These are phyloP conservation scores for Ispidina lecontei DNA, from an alignment of 2,797 vertebrate species.

Conservation along the genomic window DNA sequence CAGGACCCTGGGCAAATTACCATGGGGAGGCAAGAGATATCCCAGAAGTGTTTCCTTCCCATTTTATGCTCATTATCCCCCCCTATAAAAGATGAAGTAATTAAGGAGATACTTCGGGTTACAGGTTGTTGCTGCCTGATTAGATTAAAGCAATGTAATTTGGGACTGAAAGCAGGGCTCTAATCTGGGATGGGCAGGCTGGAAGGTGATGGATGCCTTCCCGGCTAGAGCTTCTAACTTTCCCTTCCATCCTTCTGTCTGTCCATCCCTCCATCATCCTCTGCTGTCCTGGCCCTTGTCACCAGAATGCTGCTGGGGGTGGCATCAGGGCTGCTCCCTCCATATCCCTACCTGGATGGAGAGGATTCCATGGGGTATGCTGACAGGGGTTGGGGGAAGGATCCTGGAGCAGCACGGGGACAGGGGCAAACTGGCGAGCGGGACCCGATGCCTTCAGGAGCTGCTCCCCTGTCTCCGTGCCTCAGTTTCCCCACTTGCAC, in stretches of 20 bases:
- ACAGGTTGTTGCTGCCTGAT: constrained; percentile 28
- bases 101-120: constrained; percentile 35
- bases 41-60: constrained; percentile 40
- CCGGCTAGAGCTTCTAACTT: neutral
- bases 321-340: too few relatives aligned
- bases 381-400: neutral
- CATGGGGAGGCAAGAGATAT: neutral
- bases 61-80: neutral
- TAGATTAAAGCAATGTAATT: constrained; percentile 46
- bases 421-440: neutral
- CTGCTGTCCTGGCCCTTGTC: neutral
- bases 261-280: neutral
- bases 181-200: neutral
- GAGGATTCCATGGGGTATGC: neutral
- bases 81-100: constrained; percentile 25
- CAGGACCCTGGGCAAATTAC: neutral
- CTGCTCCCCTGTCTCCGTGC: neutral
- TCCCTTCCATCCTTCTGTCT: neutral
- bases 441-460: neutral
- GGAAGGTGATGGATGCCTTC: neutral
- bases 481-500: neutral
- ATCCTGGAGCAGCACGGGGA: neutral
- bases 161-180: neutral
- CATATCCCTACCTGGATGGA: accelerated
- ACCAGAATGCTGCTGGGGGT: neutral